phyloP scores from a whole-genome alignment of 2,888 invertebrate species.

The Lydus trimaculatus region DNA sequence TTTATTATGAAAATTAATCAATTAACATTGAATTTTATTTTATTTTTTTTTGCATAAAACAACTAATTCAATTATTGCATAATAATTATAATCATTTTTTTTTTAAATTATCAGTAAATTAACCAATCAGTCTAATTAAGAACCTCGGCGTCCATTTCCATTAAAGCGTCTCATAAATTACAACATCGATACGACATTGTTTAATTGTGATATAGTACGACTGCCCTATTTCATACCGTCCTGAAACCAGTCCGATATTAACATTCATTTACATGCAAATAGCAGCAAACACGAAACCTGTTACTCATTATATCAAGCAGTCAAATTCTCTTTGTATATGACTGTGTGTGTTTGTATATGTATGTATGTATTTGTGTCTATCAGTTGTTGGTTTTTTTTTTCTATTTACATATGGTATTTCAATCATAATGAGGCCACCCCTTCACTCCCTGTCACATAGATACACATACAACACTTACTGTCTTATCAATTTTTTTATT shows the following conservation, averaged over 20 bases:
- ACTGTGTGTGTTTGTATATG: background rate
- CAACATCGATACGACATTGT: slow-evolving; percentile 49
- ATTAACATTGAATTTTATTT: background rate
- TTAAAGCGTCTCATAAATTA: slow-evolving; percentile 47
- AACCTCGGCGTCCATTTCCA: slow-evolving; percentile 39
- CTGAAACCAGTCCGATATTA: slow-evolving; percentile 42
- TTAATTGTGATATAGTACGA: slow-evolving; percentile 51
- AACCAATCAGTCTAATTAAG: slow-evolving; percentile 30
- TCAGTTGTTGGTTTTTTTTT: slow-evolving; percentile 23
- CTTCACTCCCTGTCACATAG: background rate
- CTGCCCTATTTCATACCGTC: slow-evolving; percentile 38
- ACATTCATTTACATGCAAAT: slow-evolving; percentile 44
- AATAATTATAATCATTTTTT: background rate
- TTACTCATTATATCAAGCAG: slow-evolving; percentile 30
- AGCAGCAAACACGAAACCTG: slow-evolving; percentile 35
- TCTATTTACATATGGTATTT: slow-evolving; percentile 14
- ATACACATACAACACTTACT: background rate
- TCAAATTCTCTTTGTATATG: slow-evolving; percentile 29
- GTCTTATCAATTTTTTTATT: background rate
- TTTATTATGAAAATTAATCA: background rate
- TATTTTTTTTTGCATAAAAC: background rate
- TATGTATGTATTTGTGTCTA: slow-evolving; percentile 13
- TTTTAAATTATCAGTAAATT: background rate
- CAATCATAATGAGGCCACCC: slow-evolving; percentile 4
- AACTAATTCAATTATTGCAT: background rate